Evolutionary conservation across 2,113 vertebrate species (phyloP), one percentile per base, ranked within the genome.

Genomic region (Microtus oregoni): DNA sequence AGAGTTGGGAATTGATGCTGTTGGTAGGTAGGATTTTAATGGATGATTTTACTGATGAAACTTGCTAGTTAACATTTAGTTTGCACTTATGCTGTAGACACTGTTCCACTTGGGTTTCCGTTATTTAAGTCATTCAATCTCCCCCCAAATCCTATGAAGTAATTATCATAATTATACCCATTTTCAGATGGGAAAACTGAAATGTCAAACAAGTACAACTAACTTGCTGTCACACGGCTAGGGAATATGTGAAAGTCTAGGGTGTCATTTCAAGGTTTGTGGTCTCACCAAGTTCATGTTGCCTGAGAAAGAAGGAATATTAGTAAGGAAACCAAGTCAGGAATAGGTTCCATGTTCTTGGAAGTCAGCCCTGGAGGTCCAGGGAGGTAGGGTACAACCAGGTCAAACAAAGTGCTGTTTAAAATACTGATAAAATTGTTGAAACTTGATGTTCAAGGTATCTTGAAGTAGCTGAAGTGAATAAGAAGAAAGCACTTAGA

Each of bases 171-270:
- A 91, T 89, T 28, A 26, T 89, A 61, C 22, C 58, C 3, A 75
- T 81, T 78, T 11, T n/a, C 35, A 93, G 93, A 81, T 28, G 20
- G 41, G 32, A 26, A 94, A 86, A 94, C 14, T 72, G 90, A 96
- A 72, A 35, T 10, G 44, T 10, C 26, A 38, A 79, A 44, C 5
- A 19, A 30, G 58, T 44, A 52, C 32, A 86, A 44, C n/a, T 94
- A 47, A 24, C 58, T 35, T 86, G 30, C 76, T 72, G 61, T 78
- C 52, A 91, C 9, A 63, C 1, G 86, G 32, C 12, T 82, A 55
- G 76, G 52, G 47, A 86, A 58, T 73, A n/a, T 58, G 5, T 75
- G 44, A 95, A 86, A 68, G 30, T 30, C 82, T 55, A 50, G 5
- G 7, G 7, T 30, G 19, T 86, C 63, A 9, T 3, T 83, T 61